Base-by-base conservation (phyloP, 2,113 vertebrate species). In the Gymnarchus niloticus region DNA sequence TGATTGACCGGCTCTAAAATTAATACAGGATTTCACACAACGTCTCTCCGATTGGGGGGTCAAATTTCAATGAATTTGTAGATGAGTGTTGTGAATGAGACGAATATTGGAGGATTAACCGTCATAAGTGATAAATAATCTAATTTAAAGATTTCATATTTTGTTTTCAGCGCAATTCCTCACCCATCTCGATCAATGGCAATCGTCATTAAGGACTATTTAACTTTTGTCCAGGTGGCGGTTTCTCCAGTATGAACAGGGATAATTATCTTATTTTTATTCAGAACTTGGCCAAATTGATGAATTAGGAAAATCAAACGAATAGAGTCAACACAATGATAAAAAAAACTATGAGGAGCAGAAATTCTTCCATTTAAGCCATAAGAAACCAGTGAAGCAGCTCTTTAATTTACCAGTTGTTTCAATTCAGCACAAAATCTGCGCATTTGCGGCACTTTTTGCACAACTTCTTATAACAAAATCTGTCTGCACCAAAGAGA, bases 351-450 rank as follows among this genome's bases (percentile, higher is more conserved):
- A 90, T 88, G 88, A 93, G 87, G 88, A 89, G 89, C 87, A 88
- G 84, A 92, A 88, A 93, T 93, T 91, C 88, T 90, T 89, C 89
- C 85, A 93, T 92, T 94, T 93, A 90, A 78, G 86, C 89, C 91
- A 92, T 90, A 48, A 87, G 89, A 93, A 93, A 92, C 89, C 92
- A 91, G 89, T 59, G 87, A 93, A 94, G 92, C 93, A 92, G 88
- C 84, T 89, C 89, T 92, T 93, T 94, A 88, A 94, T 94, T 92
- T 95, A 91, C 89, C 85, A 87, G 85, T 88, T 93, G 91, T 94
- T 92, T 92, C 93, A 94, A 93, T 92, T 94, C 93, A 94, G 93
- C 93, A 94, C 87, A 92, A 86, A 91, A 91, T 91, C 85, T 92
- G 90, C 91, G 89, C 88, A 91, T 90, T 95, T 94, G 88, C 88